Conservation (phyloP, 2,888 invertebrate species). For the Ophion obscuratus region DNA sequence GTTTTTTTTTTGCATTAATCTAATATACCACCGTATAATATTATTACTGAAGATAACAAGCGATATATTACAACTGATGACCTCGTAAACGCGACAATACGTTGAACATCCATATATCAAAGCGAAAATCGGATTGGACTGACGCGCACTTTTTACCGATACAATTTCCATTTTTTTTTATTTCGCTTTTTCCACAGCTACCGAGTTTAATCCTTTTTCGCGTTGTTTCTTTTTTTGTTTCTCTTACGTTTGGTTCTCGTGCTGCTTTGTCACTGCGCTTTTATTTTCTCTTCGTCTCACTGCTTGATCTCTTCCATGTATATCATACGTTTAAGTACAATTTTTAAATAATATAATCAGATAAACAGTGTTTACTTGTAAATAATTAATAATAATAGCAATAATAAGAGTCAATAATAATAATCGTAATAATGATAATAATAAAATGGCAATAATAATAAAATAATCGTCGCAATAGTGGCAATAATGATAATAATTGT, state of each 20-base stretch:
- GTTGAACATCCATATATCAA: slow-evolving; percentile 52
- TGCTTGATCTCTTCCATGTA: slow-evolving; percentile 12
- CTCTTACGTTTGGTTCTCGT: slow-evolving; percentile 1
- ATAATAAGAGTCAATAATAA: slow-evolving; percentile 74
- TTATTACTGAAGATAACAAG: slow-evolving; percentile 81
- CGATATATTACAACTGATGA: slow-evolving; percentile 81
- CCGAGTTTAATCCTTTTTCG: not conserved
- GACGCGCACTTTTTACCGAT: slow-evolving; percentile 6
- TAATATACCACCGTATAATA: slow-evolving; percentile 78
- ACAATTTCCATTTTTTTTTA: slow-evolving; percentile 36
- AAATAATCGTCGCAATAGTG: slow-evolving; percentile 73
- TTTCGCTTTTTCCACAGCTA: slow-evolving; percentile 8
- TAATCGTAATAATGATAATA: slow-evolving; percentile 76
- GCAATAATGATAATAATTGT: slow-evolving; percentile 75
- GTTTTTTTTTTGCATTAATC: slow-evolving; percentile 70
- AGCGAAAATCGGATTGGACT: not conserved
- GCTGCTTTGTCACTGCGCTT: slow-evolving; percentile 50
- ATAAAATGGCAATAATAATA: slow-evolving; percentile 76
- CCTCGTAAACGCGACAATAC: slow-evolving; percentile 70
- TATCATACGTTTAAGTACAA: slow-evolving; percentile 61
- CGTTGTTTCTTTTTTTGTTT: slow-evolving; percentile 22
- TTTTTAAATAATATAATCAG: slow-evolving; percentile 51
- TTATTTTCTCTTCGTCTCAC: slow-evolving; percentile 47
- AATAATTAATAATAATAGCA: slow-evolving; percentile 76
- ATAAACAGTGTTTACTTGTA: slow-evolving; percentile 58